A percentile compares a stretch with the other conserved stretches of the same genome.
Evolutionary conservation across 2,113 vertebrate species (phyloP).

Genomic region (Eretmochelys imbricata): DNA sequence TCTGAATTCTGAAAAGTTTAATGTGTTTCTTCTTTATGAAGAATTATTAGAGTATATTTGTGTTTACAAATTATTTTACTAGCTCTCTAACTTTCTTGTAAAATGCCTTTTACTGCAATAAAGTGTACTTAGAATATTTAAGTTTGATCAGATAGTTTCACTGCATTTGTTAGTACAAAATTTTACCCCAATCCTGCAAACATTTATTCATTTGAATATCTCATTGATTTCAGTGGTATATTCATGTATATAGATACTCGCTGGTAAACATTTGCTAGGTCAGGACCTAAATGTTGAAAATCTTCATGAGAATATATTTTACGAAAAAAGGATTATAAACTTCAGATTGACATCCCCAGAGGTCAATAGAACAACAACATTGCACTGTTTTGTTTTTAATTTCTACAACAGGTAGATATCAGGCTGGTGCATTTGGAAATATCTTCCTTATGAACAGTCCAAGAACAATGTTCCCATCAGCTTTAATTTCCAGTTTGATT

Average conservation of each 20-base stretch:
- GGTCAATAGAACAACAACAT: neutral
- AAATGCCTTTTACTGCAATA: neutral
- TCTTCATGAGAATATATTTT: neutral
- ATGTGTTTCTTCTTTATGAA: neutral
- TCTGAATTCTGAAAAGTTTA: neutral
- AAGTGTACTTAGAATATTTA: neutral
- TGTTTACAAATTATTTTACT: neutral
- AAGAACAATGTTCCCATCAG: constrained; percentile 80
- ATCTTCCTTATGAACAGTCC: constrained; percentile 85
- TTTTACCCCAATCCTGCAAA: neutral
- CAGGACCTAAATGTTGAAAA: neutral
- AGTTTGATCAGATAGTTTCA: neutral
- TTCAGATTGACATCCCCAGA: neutral
- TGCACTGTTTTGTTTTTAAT: neutral
- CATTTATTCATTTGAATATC: neutral
- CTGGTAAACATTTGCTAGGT: neutral
- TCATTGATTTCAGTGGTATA: neutral
- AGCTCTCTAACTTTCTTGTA: neutral
- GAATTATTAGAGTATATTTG: neutral
- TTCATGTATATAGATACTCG: neutral
- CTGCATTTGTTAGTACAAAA: neutral
- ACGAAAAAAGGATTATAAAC: neutral
- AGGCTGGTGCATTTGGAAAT: constrained; percentile 82
- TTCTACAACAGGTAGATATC: constrained; percentile 75
- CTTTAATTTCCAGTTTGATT: constrained; percentile 79